Base-by-base conservation (phyloP, 1,140 invertebrate genomes). In the Diabrotica virgifera region DNA sequence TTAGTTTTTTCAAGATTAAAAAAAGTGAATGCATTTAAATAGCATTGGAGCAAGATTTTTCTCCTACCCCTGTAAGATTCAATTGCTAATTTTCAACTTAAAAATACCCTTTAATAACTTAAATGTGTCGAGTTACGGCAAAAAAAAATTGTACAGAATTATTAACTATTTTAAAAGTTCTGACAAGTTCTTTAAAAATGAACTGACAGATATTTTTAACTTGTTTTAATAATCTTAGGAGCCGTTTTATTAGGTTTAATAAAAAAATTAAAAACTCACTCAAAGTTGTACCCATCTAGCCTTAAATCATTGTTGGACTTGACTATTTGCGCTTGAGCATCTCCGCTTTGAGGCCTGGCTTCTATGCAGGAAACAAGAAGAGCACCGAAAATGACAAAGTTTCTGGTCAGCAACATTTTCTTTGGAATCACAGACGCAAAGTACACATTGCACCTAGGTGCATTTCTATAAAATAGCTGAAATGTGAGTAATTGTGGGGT, bases 381-480 rank as follows among this genome's bases (percentile, higher is more conserved):
- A n/a, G 36, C 55, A 59, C 58, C 38, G 40, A 59, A 12, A 37
- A 59, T 50, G 40, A 59, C 13, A 10, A 59, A 59, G 58, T 40
- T 59, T 14, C 24, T 59, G 36, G 24, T n/a, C 6, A 13, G 12
- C 11, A 59, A 59, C 58, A 59, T 59, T 13, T 46, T 59, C 58
- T 13, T 59, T 13, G 38, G 24, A 59, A 50, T 46, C 58, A 59
- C 58, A 12, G 38, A 59, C 40, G 58, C 58, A 59, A 50, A 59
- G 58, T 59, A 51, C 13, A 38, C 14, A n/a, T 12, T 59, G n/a
- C 38, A 13, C 37, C n/a, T 13, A 50, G 46, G 38, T 59, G 58
- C 37, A 35, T 38, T 59, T 59, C 37, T 59, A 50, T 59, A 59
- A 59, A 59, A 59, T 59, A 50, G 58, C 58, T 59, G 12, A 51